Evolutionary conservation across 2,113 vertebrate genomes (phyloP).

Genomic region (Tyrannus savana): DNA sequence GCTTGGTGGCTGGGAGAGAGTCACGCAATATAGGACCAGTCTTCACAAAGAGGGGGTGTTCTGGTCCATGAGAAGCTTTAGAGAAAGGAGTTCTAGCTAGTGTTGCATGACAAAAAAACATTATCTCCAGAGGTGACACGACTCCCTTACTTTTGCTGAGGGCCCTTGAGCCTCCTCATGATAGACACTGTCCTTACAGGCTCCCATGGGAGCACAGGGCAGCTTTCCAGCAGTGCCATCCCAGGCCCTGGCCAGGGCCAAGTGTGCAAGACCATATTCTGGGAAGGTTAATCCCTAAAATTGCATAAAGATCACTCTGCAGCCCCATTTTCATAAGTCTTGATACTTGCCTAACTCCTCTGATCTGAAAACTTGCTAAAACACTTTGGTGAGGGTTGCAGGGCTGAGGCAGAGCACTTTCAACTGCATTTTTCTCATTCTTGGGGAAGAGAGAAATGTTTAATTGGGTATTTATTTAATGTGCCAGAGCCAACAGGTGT

Average conservation of each 20-base stretch:
- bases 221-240: not conserved
- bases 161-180: not conserved
- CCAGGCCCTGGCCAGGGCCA: not conserved
- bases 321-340: not conserved
- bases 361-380: not conserved
- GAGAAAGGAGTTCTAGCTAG: not conserved
- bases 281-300: not conserved
- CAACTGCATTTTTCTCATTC: not conserved
- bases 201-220: not conserved
- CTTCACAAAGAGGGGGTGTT: not conserved
- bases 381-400: rapidly evolving
- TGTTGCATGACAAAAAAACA: not conserved
- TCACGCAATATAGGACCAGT: not conserved
- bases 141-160: not conserved
- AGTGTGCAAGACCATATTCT: not conserved
- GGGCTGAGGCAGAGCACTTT: not conserved
- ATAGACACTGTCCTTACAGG: not conserved
- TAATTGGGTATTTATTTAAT: not conserved
- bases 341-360: not conserved
- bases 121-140: not conserved
- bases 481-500: conserved; percentile 9
- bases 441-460: not conserved
- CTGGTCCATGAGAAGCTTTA: not conserved
- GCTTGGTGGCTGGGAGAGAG: not conserved
- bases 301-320: not conserved